Evolutionary conservation across 2,888 invertebrate species (phyloP).

Genomic region (Heliconius aoede): DNA sequence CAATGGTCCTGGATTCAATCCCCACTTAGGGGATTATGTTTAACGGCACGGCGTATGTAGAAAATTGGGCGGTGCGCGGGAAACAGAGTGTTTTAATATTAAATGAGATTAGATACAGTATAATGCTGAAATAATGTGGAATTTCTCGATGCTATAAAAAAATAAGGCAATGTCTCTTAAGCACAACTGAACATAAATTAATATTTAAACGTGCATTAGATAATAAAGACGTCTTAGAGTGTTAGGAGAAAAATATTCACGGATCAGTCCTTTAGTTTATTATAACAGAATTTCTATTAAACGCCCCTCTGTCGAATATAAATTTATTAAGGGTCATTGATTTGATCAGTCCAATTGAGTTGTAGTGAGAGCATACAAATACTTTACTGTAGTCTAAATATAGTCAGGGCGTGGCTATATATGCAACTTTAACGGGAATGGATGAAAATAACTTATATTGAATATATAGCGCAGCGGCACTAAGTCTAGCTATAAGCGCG

Average conservation of each 20-base stretch:
- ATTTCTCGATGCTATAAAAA: background rate
- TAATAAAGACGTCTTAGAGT: background rate
- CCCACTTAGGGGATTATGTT: too few species aligned
- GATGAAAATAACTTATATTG: background rate
- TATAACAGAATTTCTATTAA: constrained; percentile 28
- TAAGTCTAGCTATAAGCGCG: too few species aligned
- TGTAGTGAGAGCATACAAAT: background rate
- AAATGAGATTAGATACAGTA: too few species aligned
- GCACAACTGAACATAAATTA: background rate
- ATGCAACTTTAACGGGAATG: background rate
- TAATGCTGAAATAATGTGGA: background rate
- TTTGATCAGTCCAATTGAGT: constrained; percentile 24
- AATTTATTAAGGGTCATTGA: constrained; percentile 28
- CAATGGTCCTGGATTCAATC: too few species aligned
- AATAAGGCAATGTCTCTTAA: background rate
- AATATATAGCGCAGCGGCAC: background rate
- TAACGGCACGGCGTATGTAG: too few species aligned
- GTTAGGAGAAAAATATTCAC: constrained; percentile 21
- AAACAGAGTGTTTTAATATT: too few species aligned
- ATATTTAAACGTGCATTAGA: background rate
- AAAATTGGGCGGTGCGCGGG: too few species aligned
- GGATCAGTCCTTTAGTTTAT: constrained; percentile 13
- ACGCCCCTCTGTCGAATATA: background rate
- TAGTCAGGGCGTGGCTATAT: background rate
- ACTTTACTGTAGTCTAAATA: constrained; percentile 6